Evolutionary conservation across 2,888 invertebrate species (phyloP).

Genomic region (Cantharis nigra): DNA sequence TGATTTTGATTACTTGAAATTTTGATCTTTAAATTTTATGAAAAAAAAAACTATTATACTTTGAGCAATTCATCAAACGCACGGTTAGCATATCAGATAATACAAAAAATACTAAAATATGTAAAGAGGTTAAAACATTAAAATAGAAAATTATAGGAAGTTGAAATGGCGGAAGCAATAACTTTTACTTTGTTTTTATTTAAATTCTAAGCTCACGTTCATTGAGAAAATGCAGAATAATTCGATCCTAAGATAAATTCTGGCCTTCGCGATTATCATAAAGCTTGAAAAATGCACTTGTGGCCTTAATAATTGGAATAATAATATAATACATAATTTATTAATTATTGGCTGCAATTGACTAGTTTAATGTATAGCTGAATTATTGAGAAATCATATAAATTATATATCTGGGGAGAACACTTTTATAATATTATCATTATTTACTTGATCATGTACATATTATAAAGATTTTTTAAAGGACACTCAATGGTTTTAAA

Average conservation of each 20-base stretch:
- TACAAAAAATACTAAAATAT: neutral
- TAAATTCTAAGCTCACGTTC: neutral
- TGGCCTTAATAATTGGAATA: neutral
- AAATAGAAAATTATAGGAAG: neutral
- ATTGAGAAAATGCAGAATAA: neutral
- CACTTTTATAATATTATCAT: too few relatives aligned
- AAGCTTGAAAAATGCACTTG: neutral
- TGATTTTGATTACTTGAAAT: neutral
- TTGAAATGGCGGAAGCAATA: neutral
- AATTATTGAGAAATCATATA: neutral
- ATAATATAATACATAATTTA: neutral
- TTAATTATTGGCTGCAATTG: neutral
- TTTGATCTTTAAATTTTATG: neutral
- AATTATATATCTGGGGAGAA: too few relatives aligned
- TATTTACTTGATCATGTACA: too few relatives aligned
- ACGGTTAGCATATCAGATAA: neutral
- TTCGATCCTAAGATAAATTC: neutral
- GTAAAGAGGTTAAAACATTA: neutral
- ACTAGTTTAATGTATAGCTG: neutral
- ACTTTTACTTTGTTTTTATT: neutral
- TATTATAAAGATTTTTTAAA: too few relatives aligned
- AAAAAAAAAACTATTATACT: neutral
- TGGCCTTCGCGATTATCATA: neutral
- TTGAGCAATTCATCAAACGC: too few relatives aligned
- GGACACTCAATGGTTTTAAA: neutral